Percentiles rank a stretch among this genome's conserved stretches.
Evolutionary conservation across 2,113 vertebrate species (phyloP).

Genomic region (Spea multiplicata): DNA sequence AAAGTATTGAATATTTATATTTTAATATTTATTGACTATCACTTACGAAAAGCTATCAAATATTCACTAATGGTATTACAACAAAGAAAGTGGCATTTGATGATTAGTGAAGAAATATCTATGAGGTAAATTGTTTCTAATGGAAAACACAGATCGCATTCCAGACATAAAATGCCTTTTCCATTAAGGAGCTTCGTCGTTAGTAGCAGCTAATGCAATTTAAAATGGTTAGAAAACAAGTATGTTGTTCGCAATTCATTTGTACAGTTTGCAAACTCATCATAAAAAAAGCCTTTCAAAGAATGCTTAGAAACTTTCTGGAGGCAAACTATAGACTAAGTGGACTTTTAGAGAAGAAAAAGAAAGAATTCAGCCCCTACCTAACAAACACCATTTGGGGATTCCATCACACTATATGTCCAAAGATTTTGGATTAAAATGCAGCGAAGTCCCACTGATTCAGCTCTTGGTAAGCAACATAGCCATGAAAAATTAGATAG

Average conservation of each 20-base stretch:
- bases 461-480: too few relatives aligned
- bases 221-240: conserved; percentile 38
- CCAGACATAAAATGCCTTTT: conserved; percentile 34
- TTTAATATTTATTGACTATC: too few relatives aligned
- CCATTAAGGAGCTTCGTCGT: conserved; percentile 19
- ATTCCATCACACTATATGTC: too few relatives aligned
- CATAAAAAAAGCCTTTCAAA: conserved; percentile 18
- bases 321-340: neutral
- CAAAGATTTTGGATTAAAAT: too few relatives aligned
- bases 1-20: too few relatives aligned
- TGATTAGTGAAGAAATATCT: conserved; percentile 27
- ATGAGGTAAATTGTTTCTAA: conserved; percentile 33
- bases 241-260: conserved; percentile 4
- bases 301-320: neutral
- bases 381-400: too few relatives aligned
- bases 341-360: too few relatives aligned
- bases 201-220: conserved; percentile 35
- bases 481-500: too few relatives aligned
- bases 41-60: neutral
- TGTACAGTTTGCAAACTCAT: conserved; percentile 28
- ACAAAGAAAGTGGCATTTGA: conserved; percentile 16
- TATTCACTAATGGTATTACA: conserved; percentile 15
- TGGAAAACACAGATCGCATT: conserved; percentile 26
- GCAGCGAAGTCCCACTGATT: too few relatives aligned
- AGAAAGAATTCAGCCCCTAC: too few relatives aligned